Evolutionary conservation across 2,888 invertebrate genomes (phyloP), one percentile per base, ranked within the genome.

Genomic region (Macrosoma leucophasiata): DNA sequence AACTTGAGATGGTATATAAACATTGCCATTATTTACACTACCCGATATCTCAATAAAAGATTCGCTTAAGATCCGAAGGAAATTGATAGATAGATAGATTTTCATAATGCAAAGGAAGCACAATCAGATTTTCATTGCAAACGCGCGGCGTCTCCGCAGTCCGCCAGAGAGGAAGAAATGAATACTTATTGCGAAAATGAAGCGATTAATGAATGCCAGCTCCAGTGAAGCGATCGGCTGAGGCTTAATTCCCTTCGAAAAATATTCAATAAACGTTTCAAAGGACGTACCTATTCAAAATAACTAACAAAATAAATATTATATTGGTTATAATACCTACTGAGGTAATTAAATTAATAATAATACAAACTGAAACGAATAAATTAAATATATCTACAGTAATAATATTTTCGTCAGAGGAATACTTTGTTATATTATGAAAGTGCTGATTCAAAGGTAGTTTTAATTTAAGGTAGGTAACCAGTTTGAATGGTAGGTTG

Each of bases 151-250:
- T 20, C n/a, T 41, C 41, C 33, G 45, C 36, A 38, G 35, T 36
- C 24, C 33, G 39, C 41, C 51, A 52, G 48, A 53, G 50, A 52
- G 52, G 62, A 58, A 59, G 75, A 70, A 75, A 77, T 76, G 78
- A 79, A 79, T 78, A 78, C 79, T 79, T 79, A 81, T 81, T 79
- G 76, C 75, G 72, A 74, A 75, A 76, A 78, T 75, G 78, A 77
- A 74, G 67, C 70, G 62, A 74, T 75, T 79, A 79, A 77, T 77
- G 75, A 76, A 67, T 60, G 61, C 58, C 55, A 58, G 54, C 62
- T 66, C 58, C 64, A 58, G 50, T 58, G 62, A 68, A 68, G 62
- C 68, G 67, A 62, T 67, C 67, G 55, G 51, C 62, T 61, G 60
- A 61, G 63, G 68, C 67, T 76, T 77, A 76, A 76, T 79, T 71